These are phyloP conservation scores for Urocolius indicus DNA, from an alignment of 2,113 vertebrate genomes.

Conservation along the genomic window DNA sequence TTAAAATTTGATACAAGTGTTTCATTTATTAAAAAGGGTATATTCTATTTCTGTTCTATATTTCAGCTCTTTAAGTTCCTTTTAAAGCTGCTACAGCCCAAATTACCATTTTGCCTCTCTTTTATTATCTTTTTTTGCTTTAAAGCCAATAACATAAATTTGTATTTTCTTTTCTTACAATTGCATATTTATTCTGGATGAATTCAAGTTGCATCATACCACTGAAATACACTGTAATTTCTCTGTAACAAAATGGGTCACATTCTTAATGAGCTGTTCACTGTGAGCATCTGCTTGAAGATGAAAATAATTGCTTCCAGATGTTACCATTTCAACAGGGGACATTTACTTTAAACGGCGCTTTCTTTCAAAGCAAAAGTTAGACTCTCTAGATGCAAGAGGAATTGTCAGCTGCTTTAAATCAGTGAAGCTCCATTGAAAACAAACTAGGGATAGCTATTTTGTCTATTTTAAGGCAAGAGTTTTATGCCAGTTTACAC, in stretches of 20 bases:
- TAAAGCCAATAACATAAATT: constrained; percentile 61
- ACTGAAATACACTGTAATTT: constrained; percentile 70
- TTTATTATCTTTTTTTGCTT: constrained; percentile 36
- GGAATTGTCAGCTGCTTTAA: constrained; percentile 54
- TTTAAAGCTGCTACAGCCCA: not conserved
- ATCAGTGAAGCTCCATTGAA: constrained; percentile 49
- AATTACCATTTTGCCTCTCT: constrained; percentile 39
- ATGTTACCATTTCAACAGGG: constrained; percentile 66
- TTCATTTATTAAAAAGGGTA: not conserved
- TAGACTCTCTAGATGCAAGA: constrained; percentile 23
- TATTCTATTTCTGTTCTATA: not conserved
- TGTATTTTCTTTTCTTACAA: constrained; percentile 72
- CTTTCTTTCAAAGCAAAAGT: constrained; percentile 71
- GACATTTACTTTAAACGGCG: constrained; percentile 60
- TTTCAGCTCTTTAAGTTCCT: not conserved
- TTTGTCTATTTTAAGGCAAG: constrained; percentile 34
- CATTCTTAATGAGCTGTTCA: constrained; percentile 71
- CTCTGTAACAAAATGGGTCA: constrained; percentile 72
- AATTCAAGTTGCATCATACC: constrained; percentile 70
- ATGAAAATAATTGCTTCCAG: constrained; percentile 80
- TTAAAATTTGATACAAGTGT: not conserved
- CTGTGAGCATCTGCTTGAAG: constrained; percentile 68
- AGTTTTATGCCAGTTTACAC: not conserved
- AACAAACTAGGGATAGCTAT: not conserved
- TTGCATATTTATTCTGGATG: constrained; percentile 65